Evolutionary conservation across 2,113 vertebrate genomes (phyloP).

Genomic region (Etia nguti): DNA sequence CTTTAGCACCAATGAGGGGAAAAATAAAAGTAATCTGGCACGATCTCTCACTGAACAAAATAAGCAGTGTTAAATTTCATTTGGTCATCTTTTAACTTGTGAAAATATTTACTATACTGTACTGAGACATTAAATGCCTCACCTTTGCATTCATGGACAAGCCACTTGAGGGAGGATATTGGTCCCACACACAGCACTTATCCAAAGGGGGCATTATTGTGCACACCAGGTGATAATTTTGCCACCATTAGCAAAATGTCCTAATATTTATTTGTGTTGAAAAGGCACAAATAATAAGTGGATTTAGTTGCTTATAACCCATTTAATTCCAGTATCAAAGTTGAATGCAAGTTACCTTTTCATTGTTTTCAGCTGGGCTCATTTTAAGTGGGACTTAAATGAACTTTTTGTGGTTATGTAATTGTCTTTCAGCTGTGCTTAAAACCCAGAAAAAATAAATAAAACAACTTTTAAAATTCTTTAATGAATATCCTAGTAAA

Average conservation of each 20-base stretch:
- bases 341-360: not conserved
- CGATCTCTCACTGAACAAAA: not conserved
- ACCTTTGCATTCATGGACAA: not conserved
- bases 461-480: not conserved
- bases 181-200: not conserved
- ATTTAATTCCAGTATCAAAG: not conserved
- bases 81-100: not conserved
- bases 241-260: not conserved
- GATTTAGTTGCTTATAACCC: not conserved
- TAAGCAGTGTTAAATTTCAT: not conserved
- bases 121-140: not conserved
- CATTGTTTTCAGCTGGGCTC: not conserved
- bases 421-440: not conserved
- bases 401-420: not conserved
- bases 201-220: not conserved
- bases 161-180: not conserved
- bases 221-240: not conserved
- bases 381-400: not conserved
- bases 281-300: not conserved
- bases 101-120: not conserved
- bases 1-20: not conserved
- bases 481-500: not conserved
- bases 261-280: not conserved
- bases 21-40: not conserved
- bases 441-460: not conserved